phyloP scores from a whole-genome alignment of 1,140 invertebrate species.

The Odontomachus brunneus region DNA sequence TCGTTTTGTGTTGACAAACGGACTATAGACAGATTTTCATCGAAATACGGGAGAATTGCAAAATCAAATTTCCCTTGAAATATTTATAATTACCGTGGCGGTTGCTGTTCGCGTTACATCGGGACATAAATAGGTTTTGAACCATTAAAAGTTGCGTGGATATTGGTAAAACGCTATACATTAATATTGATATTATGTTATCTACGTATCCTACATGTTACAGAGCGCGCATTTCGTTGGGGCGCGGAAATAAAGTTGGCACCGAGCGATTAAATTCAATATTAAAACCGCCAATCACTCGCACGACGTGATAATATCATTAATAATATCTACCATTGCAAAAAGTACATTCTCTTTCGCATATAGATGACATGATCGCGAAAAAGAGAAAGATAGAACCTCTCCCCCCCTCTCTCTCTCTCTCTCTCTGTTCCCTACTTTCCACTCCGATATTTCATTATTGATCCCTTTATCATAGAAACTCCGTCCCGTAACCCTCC shows the following conservation, averaged over 20 bases:
- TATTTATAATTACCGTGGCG: conserved; percentile 44
- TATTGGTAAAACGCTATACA: conserved; percentile 33
- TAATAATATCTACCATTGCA: conserved; percentile 13
- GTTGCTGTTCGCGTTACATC: conserved; percentile 39
- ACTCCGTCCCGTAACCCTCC: neutral
- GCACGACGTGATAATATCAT: neutral
- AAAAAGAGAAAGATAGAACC: too few relatives aligned
- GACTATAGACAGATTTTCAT: conserved; percentile 28
- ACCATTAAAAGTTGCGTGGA: conserved; percentile 43
- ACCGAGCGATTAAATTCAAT: conserved; percentile 11
- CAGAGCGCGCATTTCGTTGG: neutral
- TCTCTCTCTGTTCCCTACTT: too few relatives aligned
- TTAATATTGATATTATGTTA: conserved; percentile 53
- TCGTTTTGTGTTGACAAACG: conserved; percentile 40
- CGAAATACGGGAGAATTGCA: conserved; percentile 23
- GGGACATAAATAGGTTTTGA: conserved; percentile 40
- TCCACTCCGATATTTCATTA: conserved; percentile 2
- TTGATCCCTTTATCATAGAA: conserved; percentile 8
- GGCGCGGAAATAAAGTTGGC: conserved; percentile 15
- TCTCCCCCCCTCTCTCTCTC: too few relatives aligned
- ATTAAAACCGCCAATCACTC: conserved; percentile 17
- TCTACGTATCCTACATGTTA: neutral
- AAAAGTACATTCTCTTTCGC: too few relatives aligned
- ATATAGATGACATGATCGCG: neutral
- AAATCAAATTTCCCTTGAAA: conserved; percentile 55